Conservation (phyloP, 2,888 invertebrate genomes). For the Diplazon laetatorius region DNA sequence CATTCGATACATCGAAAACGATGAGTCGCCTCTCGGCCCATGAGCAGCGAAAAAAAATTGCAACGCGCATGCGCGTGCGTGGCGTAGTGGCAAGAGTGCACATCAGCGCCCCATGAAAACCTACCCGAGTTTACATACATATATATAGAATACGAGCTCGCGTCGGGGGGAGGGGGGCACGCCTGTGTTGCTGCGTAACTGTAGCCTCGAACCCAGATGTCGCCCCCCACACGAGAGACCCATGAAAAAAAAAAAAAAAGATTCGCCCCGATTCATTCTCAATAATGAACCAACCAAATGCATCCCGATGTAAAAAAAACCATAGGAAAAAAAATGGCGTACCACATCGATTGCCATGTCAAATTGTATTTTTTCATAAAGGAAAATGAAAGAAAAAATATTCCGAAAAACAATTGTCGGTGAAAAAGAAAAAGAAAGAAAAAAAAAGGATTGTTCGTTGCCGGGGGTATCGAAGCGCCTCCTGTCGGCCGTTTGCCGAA, state of each 20-base stretch:
- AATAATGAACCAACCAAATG: slow-evolving; percentile 8
- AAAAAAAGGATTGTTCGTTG: no score
- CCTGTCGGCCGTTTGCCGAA: slow-evolving; percentile 40
- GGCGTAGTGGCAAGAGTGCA: slow-evolving; percentile 10
- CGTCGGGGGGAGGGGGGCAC: slow-evolving; percentile 52
- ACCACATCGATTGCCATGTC: no score
- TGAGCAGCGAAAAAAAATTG: background rate
- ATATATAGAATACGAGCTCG: slow-evolving; percentile 26
- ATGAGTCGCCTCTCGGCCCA: slow-evolving; percentile 20
- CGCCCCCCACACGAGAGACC: no score
- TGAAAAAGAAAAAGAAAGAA: no score
- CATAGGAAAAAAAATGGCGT: no score
- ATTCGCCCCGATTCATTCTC: no score
- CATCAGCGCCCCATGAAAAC: slow-evolving; percentile 1
- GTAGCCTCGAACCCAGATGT: slow-evolving; percentile 67
- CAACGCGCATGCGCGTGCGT: slow-evolving; percentile 1
- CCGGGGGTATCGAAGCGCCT: slow-evolving; percentile 21
- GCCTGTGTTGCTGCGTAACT: slow-evolving; percentile 67
- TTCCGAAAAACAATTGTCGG: slow-evolving; percentile 12
- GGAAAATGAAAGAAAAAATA: no score
- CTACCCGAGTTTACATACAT: slow-evolving; percentile 12
- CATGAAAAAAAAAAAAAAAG: no score
- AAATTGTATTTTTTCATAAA: no score
- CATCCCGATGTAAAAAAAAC: no score
- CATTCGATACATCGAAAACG: slow-evolving; percentile 22